Base-by-base conservation (phyloP, 2,797 vertebrate genomes). In the Mycteria americana region DNA sequence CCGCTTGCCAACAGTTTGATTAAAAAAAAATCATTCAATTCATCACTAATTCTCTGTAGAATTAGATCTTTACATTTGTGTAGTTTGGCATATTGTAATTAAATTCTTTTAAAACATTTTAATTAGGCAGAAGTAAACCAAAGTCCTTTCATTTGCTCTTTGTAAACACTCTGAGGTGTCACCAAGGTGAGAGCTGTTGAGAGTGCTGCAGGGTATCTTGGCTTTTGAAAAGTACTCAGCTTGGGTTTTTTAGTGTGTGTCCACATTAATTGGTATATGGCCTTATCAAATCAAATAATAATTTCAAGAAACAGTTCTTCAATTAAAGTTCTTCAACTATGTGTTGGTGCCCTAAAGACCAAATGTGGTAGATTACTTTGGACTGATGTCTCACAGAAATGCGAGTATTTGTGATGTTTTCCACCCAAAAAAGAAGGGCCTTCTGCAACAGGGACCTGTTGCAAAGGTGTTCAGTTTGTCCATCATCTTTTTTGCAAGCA, bases 51-150 rank as follows among this genome's bases (percentile, higher is more conserved):
- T 94, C 97, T 98, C 97, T 88, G 51, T 95, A 93, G 83, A 97
- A 96, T 37, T 37, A 95, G 95, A 95, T 97, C 96, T 98, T 97
- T 98, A 95, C 67, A 48, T 97, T 97, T 96, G 73, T 96, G 72
- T 95, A 80, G 79, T 95, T 97, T 97, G 94, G 83, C 95, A 83
- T 95, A 94, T 92, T 93, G 92, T 97, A 97, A 98, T 98, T 97
- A 97, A 98, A 97, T 97, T 94, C 92, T 92, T 97, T 95, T 97
- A 95, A 97, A 98, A 97, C 41, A 11, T 97, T 98, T 97, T 97
- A 97, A 97, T 98, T 98, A 98, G 94, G 82, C 86, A 81, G 82
- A 97, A 97, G 73, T 91, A 94, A 96, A 96, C 48, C 81, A 31
- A 87, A 97, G 92, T 80, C 75, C 88, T 96, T 96, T 94, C 43